Base-by-base conservation (phyloP, 2,888 invertebrate species). In the Neocrepidodera transversa region DNA sequence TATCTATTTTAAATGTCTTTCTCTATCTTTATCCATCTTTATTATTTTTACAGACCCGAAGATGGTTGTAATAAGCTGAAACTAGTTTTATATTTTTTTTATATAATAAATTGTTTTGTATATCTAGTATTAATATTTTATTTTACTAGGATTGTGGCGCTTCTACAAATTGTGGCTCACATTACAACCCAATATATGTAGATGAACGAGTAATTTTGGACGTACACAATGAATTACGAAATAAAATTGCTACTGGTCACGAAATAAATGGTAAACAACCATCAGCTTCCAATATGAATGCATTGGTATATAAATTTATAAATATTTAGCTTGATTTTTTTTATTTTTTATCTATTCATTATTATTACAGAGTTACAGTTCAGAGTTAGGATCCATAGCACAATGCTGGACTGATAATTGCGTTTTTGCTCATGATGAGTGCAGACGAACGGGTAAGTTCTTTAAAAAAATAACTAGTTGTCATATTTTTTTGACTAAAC, bases 331-430 rank as follows among this genome's bases (percentile, higher is more conserved):
- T n/a, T n/a, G n/a, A n/a, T n/a, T n/a, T n/a, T n/a, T n/a, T n/a
- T n/a, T n/a, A n/a, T n/a, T n/a, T n/a, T n/a, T n/a, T n/a, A n/a
- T n/a, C n/a, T n/a, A n/a, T n/a, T n/a, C n/a, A n/a, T n/a, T n/a
- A n/a, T n/a, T n/a, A n/a, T 52, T 42, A 1, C 16, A 75, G 48
- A 35, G 10, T 11, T 35, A 77, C 58, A 72, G 74, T 62, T 68
- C 58, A 54, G 78, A 78, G 64, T 53, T 78, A 55, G 77, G 74
- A 60, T 71, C 64, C 63, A 73, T 76, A 49, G 75, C 78, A 2
- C 77, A 77, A 65, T 78, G 78, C 52, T 77, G 76, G 76, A 75
- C 76, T 3, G 77, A 78, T 60, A 66, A 70, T 7, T 78, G 78
- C 53, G 69, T 75, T 47, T 63, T 77, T 13, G 63, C 62, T 10